Evolutionary conservation across 2,797 vertebrate species (phyloP), one percentile per base, ranked within the genome.

Genomic region (Lophotriccus pileatus): DNA sequence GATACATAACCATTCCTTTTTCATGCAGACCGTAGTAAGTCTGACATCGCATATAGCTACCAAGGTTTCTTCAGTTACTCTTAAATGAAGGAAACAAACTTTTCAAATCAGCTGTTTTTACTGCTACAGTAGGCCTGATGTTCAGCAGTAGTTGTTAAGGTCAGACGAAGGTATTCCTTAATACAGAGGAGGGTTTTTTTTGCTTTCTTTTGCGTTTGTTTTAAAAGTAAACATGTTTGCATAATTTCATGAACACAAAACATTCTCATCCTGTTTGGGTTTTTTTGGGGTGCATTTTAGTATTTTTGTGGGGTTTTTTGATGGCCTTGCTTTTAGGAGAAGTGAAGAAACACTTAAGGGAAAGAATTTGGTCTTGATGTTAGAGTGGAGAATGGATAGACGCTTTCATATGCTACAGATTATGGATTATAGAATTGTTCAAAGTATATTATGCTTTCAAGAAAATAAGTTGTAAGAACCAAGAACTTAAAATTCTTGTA

Each of bases 111-210:
- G 4, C 43, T 76, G 19, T 84, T 53, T 53, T 56, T 49, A 58
- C 46, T 88, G 67, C 23, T 77, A 7, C 47, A 9, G 73, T 67
- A 91, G 68, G 13, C 30, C 30, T 69, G 52, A 37, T 90, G 37
- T 24, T 83, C 27, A 66, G 46, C 16, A 63, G 14, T 69, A 47
- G 30, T 55, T 82, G 64, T 58, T 80, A 53, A 86, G n/a, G 27
- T 72, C 58, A 44, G 18, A 52, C 37, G 43, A 53, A 84, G 41
- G 46, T 68, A 39, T 5, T 77, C 5, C 63, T 79, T 76, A 34
- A 60, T 73, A 50, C 2, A 36, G 13, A 39, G 3, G 13, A 39
- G 3, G 7, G 7, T 0, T 0, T 0, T 9, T 37, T 44, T 41
- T 14, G 2, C 32, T 18, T 5, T 30, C 6, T 24, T 50, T 43